These are phyloP conservation scores for Callosobruchus maculatus DNA, from an alignment of 2,888 invertebrate species.

Conservation along the genomic window DNA sequence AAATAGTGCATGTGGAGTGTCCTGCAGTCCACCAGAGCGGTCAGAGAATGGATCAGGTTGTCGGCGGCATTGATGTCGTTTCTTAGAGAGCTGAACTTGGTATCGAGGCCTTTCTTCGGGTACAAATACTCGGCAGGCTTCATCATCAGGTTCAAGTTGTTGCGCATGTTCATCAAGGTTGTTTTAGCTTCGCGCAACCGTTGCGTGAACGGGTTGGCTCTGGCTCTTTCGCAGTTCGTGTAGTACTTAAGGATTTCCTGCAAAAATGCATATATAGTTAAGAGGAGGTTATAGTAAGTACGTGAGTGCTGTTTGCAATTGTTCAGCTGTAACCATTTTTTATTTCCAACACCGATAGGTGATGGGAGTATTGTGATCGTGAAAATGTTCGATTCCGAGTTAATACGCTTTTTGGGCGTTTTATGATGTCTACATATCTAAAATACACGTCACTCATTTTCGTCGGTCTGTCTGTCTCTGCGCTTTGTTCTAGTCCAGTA, in stretches of 20 bases:
- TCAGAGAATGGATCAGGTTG: slow-evolving; percentile 63
- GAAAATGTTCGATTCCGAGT: too few relatives aligned
- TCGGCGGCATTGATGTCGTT: slow-evolving; percentile 78
- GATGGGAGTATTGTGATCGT: too few relatives aligned
- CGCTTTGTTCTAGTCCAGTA: too few relatives aligned
- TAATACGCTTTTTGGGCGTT: too few relatives aligned
- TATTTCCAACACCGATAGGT: too few relatives aligned
- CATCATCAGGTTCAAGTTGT: slow-evolving; percentile 51
- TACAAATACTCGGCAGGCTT: slow-evolving; percentile 54
- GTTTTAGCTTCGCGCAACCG: slow-evolving; percentile 67
- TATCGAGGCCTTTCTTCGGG: slow-evolving; percentile 54
- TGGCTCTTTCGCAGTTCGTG: slow-evolving; percentile 76
- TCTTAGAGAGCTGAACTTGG: slow-evolving; percentile 70
- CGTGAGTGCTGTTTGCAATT: too few relatives aligned
- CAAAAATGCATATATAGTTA: not conserved
- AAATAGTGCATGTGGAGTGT: slow-evolving; percentile 80
- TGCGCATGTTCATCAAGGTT: slow-evolving; percentile 50
- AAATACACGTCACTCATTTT: too few relatives aligned
- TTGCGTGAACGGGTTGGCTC: slow-evolving; percentile 78
- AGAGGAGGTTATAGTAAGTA: too few relatives aligned
- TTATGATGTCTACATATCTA: too few relatives aligned
- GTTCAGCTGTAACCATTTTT: too few relatives aligned
- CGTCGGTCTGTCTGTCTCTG: too few relatives aligned
- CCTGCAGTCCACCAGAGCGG: slow-evolving; percentile 78
- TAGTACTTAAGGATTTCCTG: slow-evolving; percentile 53